These are phyloP conservation scores for Eupithecia centaureata DNA, from an alignment of 2,888 invertebrate species.

Conservation along the genomic window DNA sequence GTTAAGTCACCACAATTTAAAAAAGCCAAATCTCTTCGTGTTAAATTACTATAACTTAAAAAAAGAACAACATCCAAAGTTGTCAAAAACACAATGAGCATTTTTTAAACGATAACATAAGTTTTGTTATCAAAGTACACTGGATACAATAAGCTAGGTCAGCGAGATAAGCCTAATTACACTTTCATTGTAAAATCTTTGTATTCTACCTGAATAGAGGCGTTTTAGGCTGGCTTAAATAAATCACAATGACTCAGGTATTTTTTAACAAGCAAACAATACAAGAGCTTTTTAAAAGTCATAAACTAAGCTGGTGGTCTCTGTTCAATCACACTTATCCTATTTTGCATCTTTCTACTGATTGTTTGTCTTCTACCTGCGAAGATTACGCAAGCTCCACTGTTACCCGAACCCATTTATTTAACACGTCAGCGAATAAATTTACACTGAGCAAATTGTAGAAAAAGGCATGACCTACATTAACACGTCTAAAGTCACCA, in stretches of 20 bases:
- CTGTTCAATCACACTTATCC: constrained; percentile 14
- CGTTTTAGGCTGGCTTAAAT: constrained; percentile 22
- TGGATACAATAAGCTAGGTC: constrained; percentile 29
- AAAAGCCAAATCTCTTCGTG: neutral
- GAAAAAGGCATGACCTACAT: constrained; percentile 58
- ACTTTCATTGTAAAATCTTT: constrained; percentile 23
- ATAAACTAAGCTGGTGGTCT: constrained; percentile 44
- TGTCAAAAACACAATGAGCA: neutral
- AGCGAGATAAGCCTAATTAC: constrained; percentile 37
- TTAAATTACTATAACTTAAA: neutral
- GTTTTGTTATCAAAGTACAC: constrained; percentile 21
- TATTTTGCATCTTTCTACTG: neutral
- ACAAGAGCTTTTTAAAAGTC: constrained; percentile 18
- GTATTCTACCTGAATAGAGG: constrained; percentile 15
- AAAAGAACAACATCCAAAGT: neutral
- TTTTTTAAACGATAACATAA: constrained; percentile 7
- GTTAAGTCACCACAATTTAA: neutral
- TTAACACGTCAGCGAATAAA: constrained; percentile 52
- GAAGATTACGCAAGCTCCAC: constrained; percentile 45
- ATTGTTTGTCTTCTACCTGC: constrained; percentile 45
- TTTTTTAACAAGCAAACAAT: neutral
- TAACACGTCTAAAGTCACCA: constrained; percentile 41
- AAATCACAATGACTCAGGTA: constrained; percentile 36
- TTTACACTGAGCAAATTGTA: constrained; percentile 52
- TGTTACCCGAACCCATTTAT: constrained; percentile 45